These are phyloP conservation scores for Drosophila aff. DNA, from an alignment of 1,140 invertebrate genomes.

Conservation along the genomic window DNA sequence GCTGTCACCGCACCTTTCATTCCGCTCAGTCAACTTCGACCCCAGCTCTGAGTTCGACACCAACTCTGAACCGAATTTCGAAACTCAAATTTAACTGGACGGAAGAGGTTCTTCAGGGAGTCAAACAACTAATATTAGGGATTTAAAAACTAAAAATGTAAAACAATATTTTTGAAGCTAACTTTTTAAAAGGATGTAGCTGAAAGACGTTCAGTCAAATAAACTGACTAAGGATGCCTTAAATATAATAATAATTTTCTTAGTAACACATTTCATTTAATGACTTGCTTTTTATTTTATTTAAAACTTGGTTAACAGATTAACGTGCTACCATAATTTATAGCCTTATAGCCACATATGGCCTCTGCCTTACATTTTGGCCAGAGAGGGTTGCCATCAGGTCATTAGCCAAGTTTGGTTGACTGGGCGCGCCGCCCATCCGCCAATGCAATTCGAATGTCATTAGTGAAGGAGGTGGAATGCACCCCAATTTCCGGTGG, in stretches of 20 bases:
- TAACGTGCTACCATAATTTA: not conserved
- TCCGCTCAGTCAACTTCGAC: conserved; percentile 15
- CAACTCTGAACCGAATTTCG: not conserved
- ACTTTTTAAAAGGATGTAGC: not conserved
- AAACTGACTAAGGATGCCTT: not conserved
- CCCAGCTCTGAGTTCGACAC: not conserved
- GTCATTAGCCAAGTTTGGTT: conserved; percentile 72
- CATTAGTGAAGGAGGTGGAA: conserved; percentile 51
- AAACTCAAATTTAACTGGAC: not conserved
- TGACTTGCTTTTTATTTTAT: not conserved
- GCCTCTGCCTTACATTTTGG: conserved; percentile 5
- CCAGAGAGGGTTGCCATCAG: not conserved
- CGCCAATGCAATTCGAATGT: conserved; percentile 72
- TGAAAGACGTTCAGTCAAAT: not conserved
- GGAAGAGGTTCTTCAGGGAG: not conserved
- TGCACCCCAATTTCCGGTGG: not conserved
- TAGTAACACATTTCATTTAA: not conserved
- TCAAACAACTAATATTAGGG: not conserved
- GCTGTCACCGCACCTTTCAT: conserved; percentile 29
- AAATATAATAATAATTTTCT: not conserved
- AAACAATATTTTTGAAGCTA: not conserved
- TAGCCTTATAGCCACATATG: not conserved
- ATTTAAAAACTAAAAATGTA: not conserved
- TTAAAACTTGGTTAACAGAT: not conserved
- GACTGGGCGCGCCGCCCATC: conserved; percentile 24